Evolutionary conservation across 2,113 vertebrate species (phyloP).

Genomic region (Lontra canadensis): DNA sequence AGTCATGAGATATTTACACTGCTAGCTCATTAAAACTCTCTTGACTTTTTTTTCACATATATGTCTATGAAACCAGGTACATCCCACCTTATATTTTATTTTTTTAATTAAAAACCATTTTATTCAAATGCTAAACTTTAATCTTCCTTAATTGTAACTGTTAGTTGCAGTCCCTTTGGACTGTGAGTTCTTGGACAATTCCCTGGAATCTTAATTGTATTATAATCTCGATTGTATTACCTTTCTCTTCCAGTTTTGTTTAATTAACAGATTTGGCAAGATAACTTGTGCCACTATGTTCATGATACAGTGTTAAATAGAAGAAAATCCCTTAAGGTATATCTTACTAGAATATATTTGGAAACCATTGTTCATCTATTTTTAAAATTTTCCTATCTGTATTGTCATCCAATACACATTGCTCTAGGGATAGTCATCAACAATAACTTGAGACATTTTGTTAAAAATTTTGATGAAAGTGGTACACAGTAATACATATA

Average conservation of each 20-base stretch:
- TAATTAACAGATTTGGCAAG: not conserved
- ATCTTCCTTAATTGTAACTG: not conserved
- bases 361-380: not conserved
- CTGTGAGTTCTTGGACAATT: not conserved
- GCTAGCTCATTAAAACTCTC: not conserved
- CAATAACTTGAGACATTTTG: not conserved
- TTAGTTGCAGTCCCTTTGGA: not conserved
- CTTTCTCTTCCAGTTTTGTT: not conserved
- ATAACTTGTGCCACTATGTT: not conserved
- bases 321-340: not conserved
- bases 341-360: not conserved
- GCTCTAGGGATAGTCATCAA: not conserved
- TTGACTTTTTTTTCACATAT: not conserved
- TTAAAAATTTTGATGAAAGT: constrained; percentile 28
- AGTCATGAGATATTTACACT: not conserved
- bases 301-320: not conserved
- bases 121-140: not conserved
- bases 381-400: not conserved
- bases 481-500: not conserved
- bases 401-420: not conserved
- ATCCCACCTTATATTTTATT: not conserved
- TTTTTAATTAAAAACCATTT: not conserved
- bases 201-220: not conserved
- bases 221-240: not conserved
- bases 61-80: not conserved